These are phyloP conservation scores for Clitarchus hookeri DNA, from an alignment of 2,888 invertebrate species.

Conservation along the genomic window DNA sequence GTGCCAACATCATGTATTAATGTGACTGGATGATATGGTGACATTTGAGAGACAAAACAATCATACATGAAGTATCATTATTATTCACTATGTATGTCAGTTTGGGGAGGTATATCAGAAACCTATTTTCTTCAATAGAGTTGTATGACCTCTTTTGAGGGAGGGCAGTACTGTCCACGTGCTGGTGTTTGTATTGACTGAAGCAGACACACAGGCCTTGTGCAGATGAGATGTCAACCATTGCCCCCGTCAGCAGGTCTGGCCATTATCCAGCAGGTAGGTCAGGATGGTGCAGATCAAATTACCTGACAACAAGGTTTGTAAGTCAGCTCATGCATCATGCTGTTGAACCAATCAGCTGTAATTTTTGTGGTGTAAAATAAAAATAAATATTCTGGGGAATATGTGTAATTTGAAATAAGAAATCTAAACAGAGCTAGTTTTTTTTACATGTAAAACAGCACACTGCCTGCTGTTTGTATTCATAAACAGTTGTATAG, in stretches of 20 bases:
- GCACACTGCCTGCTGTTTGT: constrained; percentile 1
- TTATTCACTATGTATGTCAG: too few species aligned
- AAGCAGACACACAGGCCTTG: background rate
- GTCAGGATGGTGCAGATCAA: background rate
- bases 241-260: background rate
- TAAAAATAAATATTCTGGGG: background rate
- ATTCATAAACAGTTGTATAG: background rate
- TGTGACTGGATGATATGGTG: too few species aligned
- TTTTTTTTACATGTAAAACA: background rate
- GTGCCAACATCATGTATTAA: too few species aligned
- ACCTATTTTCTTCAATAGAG: background rate
- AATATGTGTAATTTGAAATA: background rate
- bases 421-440: background rate
- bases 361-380: background rate
- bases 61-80: too few species aligned
- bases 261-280: constrained; percentile 6
- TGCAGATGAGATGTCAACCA: background rate
- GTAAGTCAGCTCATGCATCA: background rate
- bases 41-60: too few species aligned
- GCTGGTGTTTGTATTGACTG: background rate
- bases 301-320: background rate
- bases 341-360: background rate
- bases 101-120: too few species aligned
- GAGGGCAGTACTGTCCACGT: background rate
- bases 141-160: constrained; percentile 5